phyloP scores from a whole-genome alignment of 2,113 vertebrate species.

The Dipodomys ordii region DNA sequence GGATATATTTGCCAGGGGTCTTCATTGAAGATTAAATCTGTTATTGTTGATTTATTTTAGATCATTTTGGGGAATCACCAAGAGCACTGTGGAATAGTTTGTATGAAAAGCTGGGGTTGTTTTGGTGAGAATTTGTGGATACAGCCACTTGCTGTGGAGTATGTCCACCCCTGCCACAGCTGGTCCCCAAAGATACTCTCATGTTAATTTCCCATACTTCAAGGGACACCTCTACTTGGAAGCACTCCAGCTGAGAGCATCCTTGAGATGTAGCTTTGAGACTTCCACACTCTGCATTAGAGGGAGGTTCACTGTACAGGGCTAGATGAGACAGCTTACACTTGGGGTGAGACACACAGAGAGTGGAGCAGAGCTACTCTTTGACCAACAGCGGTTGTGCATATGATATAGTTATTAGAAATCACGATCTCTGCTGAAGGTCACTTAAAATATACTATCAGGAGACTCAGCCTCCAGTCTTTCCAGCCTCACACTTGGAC shows the following conservation, averaged over 20 bases:
- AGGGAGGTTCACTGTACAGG: background rate
- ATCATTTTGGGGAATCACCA: background rate
- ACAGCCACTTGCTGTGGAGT: rapidly evolving
- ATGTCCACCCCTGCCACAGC: rapidly evolving
- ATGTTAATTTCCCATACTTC: background rate
- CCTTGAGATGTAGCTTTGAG: background rate
- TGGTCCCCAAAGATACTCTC: rapidly evolving
- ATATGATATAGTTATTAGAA: background rate
- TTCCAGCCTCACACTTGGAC: background rate
- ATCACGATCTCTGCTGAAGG: background rate
- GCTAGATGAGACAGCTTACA: background rate
- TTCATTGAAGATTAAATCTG: background rate
- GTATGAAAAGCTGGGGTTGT: rapidly evolving
- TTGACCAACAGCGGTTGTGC: background rate
- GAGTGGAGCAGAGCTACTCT: background rate
- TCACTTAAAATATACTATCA: background rate
- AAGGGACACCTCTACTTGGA: background rate
- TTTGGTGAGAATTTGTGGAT: background rate
- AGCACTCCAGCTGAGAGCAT: background rate
- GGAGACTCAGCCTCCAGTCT: background rate
- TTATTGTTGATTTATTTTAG: background rate
- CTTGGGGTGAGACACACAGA: background rate
- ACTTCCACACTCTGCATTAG: background rate
- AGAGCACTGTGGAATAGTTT: background rate
- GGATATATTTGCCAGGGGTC: background rate